Conservation (phyloP, 2,113 vertebrate species). For the Alligator sinensis region DNA sequence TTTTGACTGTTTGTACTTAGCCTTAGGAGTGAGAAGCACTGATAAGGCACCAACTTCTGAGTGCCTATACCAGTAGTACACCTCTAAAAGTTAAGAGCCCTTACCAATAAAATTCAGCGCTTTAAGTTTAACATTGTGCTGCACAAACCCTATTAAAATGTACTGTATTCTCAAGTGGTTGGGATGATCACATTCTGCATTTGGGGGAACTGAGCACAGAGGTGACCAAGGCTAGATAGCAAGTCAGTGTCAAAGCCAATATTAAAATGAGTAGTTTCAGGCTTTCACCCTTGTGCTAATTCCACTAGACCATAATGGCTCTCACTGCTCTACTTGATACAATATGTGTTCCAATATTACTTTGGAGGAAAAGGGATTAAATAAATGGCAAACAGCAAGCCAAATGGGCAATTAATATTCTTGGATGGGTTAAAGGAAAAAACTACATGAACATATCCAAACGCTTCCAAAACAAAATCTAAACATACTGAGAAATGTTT, state of each 20-base stretch:
- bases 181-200: neutral
- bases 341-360: neutral
- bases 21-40: neutral
- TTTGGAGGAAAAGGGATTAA: neutral
- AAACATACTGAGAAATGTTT: constrained; percentile 31
- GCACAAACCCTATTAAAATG: neutral
- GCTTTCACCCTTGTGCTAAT: neutral
- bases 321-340: neutral
- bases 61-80: neutral
- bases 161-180: neutral
- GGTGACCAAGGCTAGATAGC: neutral
- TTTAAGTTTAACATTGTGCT: neutral
- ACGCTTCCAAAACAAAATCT: constrained; percentile 17
- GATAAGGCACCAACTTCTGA: neutral
- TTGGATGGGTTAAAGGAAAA: constrained; percentile 24
- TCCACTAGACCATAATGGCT: neutral
- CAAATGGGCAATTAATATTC: neutral
- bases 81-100: neutral
- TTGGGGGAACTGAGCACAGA: neutral
- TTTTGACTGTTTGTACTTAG: too few species aligned
- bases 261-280: neutral
- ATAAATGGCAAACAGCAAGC: constrained; percentile 20
- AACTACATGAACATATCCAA: neutral
- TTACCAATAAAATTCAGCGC: neutral
- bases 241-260: neutral